These are phyloP conservation scores for Diadromus collaris DNA, from an alignment of 2,888 invertebrate species.

Conservation along the genomic window DNA sequence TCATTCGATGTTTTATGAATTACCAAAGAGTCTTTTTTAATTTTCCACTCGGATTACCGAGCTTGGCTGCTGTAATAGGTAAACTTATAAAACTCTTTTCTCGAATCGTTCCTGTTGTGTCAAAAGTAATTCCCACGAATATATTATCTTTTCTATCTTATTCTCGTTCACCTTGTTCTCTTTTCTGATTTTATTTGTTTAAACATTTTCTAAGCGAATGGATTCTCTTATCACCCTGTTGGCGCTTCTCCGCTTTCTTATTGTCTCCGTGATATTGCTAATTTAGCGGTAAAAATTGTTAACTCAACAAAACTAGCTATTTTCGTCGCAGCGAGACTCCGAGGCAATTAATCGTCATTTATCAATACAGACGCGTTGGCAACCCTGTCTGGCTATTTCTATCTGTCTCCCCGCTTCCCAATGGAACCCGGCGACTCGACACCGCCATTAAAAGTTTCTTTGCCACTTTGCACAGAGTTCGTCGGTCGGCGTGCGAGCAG, in stretches of 20 bases:
- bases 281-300: background rate
- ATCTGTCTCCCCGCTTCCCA: background rate
- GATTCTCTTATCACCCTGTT: background rate
- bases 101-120: background rate
- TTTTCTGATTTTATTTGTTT: background rate
- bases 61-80: background rate
- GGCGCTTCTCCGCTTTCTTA: too few relatives aligned
- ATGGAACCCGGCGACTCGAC: slow-evolving; percentile 14
- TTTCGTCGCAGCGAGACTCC: background rate
- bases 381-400: background rate
- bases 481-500: background rate
- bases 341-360: slow-evolving; percentile 29
- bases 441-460: slow-evolving; percentile 34
- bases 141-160: background rate
- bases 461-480: slow-evolving; percentile 18
- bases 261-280: too few relatives aligned
- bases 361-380: background rate
- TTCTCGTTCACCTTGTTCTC: slow-evolving; percentile 3
- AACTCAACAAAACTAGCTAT: background rate
- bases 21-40: slow-evolving; percentile 20
- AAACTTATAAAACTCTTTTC: slow-evolving; percentile 15
- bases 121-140: background rate
- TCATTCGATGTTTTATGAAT: slow-evolving; percentile 8
- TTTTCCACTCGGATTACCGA: background rate
- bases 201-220: background rate